Percentiles rank a stretch among this genome's conserved stretches.
phyloP scores from a whole-genome alignment of 2,797 vertebrate genomes.

The Rhinoraja longicauda region DNA sequence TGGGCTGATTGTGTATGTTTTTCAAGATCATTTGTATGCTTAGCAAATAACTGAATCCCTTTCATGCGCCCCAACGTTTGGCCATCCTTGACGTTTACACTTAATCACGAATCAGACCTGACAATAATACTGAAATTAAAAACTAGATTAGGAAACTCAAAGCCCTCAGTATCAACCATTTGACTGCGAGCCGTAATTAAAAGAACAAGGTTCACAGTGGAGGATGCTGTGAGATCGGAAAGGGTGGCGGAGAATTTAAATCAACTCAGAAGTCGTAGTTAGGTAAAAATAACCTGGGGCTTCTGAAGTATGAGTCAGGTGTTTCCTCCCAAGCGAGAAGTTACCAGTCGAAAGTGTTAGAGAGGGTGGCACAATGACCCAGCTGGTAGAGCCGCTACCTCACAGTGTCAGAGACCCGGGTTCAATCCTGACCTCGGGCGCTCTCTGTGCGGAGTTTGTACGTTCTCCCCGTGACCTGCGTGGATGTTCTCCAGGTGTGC shows the following conservation, averaged over 20 bases:
- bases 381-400: no score
- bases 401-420: no score
- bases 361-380: neutral
- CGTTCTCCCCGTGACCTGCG: no score
- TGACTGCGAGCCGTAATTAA: neutral
- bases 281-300: neutral
- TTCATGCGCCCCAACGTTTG: neutral
- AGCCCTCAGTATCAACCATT: neutral
- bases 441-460: no score
- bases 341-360: neutral
- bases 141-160: neutral
- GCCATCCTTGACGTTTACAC: slow-evolving; percentile 4
- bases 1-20: neutral
- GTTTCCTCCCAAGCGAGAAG: neutral
- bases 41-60: neutral
- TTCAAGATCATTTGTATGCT: slow-evolving; percentile 27
- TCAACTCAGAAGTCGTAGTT: neutral
- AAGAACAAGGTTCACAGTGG: neutral
- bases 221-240: neutral
- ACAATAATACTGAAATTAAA: neutral
- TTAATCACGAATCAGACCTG: neutral
- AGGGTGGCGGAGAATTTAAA: neutral
- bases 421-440: no score
- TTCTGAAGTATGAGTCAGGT: neutral
- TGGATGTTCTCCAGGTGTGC: no score